phyloP scores from a whole-genome alignment of 2,888 invertebrate genomes.

The Anthophora plumipes region DNA sequence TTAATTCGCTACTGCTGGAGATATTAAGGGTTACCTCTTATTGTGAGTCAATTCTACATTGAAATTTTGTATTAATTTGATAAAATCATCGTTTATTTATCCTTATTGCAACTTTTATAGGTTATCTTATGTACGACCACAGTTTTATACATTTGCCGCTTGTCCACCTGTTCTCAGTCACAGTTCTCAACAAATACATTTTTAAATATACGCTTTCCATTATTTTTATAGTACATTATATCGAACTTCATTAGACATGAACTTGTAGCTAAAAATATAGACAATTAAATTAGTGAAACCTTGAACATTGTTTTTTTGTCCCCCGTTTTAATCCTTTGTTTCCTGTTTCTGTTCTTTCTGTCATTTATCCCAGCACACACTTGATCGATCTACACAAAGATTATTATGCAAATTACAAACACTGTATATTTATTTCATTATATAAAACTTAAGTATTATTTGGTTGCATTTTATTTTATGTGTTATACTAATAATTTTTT shows the following conservation, averaged over 20 bases:
- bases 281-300: conserved; percentile 55
- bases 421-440: background rate
- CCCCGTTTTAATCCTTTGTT: conserved; percentile 20
- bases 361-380: background rate
- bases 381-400: conserved; percentile 19
- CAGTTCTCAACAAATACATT: conserved; percentile 7
- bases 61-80: background rate
- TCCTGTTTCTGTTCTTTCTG: conserved; percentile 15
- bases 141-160: conserved; percentile 37
- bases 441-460: background rate
- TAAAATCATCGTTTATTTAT: conserved; percentile 10
- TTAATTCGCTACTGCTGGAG: conserved; percentile 29
- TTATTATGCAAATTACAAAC: conserved; percentile 4
- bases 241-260: background rate
- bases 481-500: background rate
- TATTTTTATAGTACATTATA: background rate
- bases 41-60: conserved; percentile 49
- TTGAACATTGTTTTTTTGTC: conserved; percentile 51
- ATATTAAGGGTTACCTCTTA: conserved; percentile 42
- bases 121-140: conserved; percentile 44
- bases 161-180: conserved; percentile 60
- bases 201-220: background rate
- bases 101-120: conserved; percentile 46
- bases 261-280: conserved; percentile 31
- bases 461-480: background rate